Base-by-base conservation (phyloP, 2,113 vertebrate species). In the Lampris incognitus region DNA sequence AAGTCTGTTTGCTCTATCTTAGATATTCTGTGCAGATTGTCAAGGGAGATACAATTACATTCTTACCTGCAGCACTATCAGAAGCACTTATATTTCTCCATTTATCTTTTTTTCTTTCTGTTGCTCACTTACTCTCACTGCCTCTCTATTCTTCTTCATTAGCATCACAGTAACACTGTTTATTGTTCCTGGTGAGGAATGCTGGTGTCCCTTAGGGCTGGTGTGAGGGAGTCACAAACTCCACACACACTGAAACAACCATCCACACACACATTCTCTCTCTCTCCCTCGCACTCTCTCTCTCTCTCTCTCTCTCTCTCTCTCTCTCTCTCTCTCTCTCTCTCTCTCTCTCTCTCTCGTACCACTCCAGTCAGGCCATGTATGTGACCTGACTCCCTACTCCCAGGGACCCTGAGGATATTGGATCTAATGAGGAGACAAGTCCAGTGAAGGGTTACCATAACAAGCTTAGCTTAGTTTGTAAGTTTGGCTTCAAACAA, bases 71-170 rank as follows among this genome's bases (percentile, higher is more conserved):
- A 83, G 85, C 71, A 68, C 62, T 78, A 70, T 78, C 78, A 87
- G 84, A 76, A 78, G 68, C 78, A 66, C 81, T 88, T 79, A 86
- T 74, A 85, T 76, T 83, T 71, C 57, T 44, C 65, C 77, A 88
- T 85, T 91, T 84, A 91, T 91, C 84, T 92, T 59, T 82, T 71
- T 61, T 60, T 79, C 72, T 87, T 74, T 89, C 64, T 76, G 54
- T 67, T 73, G 69, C 66, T 64, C 66, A 73, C 52, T 62, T 82
- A 69, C 48, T 74, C 62, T 2, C 64, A 72, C 72, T 51, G 70
- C 85, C 65, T 61, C 70, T 80, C 87, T 81, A 90, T 92, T 89
- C 48, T 52, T 93, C 92, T 94, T 92, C 88, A 92, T 94, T 94
- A 93, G 81, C 86, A 89, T 91, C 77, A 72, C 82, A 87, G 78